A percentile compares a stretch with the other conserved stretches of the same genome.
Conservation (phyloP, 2,113 vertebrate genomes). For the Carlito syrichta region DNA sequence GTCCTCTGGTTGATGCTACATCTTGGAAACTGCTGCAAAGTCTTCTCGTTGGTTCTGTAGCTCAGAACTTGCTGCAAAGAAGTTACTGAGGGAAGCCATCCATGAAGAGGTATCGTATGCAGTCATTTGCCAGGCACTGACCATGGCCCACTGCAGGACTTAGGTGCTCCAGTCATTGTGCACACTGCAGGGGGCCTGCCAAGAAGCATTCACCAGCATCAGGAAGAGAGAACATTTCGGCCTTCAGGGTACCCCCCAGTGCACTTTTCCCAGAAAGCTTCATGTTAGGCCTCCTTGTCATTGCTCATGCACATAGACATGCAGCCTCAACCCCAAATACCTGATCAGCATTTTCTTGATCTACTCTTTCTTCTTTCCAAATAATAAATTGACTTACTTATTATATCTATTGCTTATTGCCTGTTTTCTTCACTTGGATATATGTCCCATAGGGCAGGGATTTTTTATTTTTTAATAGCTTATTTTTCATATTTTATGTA, state of each 20-base stretch:
- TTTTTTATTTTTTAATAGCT: background rate
- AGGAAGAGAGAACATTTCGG: background rate
- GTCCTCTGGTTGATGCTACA: background rate
- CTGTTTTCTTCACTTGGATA: background rate
- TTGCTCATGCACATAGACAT: background rate
- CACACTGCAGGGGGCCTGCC: accelerated
- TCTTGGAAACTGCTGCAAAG: background rate
- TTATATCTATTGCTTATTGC: background rate
- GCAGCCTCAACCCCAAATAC: background rate
- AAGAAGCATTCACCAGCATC: background rate
- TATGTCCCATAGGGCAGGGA: background rate
- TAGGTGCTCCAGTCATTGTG: background rate
- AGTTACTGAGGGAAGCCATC: background rate
- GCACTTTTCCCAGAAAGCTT: background rate
- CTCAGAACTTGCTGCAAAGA: background rate
- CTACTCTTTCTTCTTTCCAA: background rate
- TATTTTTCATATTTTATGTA: background rate
- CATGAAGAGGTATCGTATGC: too few species aligned
- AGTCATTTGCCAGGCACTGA: background rate
- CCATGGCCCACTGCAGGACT: background rate
- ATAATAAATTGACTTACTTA: background rate
- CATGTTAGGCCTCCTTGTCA: background rate
- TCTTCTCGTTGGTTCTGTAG: background rate
- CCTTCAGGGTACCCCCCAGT: background rate
- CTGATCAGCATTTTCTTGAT: background rate